phyloP scores from a whole-genome alignment of 2,113 vertebrate species.

The Erpornis zantholeuca region DNA sequence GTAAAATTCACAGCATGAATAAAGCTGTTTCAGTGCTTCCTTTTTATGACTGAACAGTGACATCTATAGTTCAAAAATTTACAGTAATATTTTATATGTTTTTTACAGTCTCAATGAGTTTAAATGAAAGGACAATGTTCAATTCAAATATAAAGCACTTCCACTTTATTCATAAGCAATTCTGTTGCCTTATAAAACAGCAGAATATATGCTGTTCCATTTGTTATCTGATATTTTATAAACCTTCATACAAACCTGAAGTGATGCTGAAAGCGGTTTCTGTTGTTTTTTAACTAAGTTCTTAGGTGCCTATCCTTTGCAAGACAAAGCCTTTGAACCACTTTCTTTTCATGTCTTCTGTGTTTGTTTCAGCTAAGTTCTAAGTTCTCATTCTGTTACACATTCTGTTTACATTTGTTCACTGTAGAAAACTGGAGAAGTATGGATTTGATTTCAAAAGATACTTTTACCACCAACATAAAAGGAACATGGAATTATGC shows the following conservation, averaged over 20 bases:
- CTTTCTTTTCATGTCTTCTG: neutral
- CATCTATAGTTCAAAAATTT: constrained; percentile 44
- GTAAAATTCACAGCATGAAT: neutral
- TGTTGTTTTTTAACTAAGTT: neutral
- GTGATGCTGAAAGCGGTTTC: neutral
- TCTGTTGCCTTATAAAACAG: neutral
- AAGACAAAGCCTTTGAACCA: neutral
- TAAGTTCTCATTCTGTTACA: neutral
- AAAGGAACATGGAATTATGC: neutral
- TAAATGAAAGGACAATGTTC: neutral
- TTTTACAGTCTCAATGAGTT: neutral
- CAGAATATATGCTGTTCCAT: neutral
- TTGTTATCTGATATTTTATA: neutral
- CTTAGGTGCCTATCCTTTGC: neutral
- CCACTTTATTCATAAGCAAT: neutral
- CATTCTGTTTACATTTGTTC: neutral
- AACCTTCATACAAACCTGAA: neutral
- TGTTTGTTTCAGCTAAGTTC: neutral
- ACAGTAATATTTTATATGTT: neutral
- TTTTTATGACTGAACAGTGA: constrained; percentile 58
- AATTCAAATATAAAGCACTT: neutral
- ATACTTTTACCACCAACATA: neutral
- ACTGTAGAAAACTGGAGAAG: neutral
- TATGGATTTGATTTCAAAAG: neutral
- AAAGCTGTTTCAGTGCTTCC: neutral